Evolutionary conservation across 2,113 vertebrate species (phyloP), one percentile per base, ranked within the genome.

Genomic region (Gracilinanus agilis): DNA sequence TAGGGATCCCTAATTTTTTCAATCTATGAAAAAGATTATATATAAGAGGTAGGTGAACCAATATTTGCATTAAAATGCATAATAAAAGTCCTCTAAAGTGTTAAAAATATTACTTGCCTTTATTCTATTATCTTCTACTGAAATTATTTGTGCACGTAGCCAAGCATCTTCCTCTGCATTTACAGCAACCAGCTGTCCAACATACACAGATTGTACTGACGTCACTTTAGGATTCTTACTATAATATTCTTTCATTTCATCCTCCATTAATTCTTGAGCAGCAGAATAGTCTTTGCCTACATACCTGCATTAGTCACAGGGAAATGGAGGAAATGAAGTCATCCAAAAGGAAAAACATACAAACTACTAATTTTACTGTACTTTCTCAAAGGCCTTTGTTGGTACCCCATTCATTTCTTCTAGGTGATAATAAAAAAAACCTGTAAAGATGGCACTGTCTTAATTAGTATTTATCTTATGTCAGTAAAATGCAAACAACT

Each of bases 281-380:
- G 97, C 97, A 53, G 99, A 99, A 97, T 99, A 99, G 92, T 98
- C 98, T 97, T 99, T 98, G 4, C 99, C 99, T n/a, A 99, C 98
- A 96, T 99, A 99, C 96, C 99, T 99, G 94, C 67, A 89, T 90
- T 24, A 93, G 24, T 96, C 44, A 96, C 54, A 90, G 89, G 11
- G 89, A 97, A 92, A 95, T 40, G 56, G 90, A 27, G 54, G 29
- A 94, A 91, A 55, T 97, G 9, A 89, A 25, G 13, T n/a, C 95
- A 83, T 11, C 21, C 23, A 91, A 92, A 56, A 44, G 27, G 53
- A 44, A 58, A 53, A 56, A 90, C 1, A 53, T 3, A 54, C 0
- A 92, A 40, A 19, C 90, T 92, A 54, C 7, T 34, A 56, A 75
- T 2, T 4, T 24, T 9, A 16, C 21, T 75, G 58, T 40, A 7